Base-by-base conservation (phyloP, 2,113 vertebrate genomes). In the Hippoglossus stenolepis region DNA sequence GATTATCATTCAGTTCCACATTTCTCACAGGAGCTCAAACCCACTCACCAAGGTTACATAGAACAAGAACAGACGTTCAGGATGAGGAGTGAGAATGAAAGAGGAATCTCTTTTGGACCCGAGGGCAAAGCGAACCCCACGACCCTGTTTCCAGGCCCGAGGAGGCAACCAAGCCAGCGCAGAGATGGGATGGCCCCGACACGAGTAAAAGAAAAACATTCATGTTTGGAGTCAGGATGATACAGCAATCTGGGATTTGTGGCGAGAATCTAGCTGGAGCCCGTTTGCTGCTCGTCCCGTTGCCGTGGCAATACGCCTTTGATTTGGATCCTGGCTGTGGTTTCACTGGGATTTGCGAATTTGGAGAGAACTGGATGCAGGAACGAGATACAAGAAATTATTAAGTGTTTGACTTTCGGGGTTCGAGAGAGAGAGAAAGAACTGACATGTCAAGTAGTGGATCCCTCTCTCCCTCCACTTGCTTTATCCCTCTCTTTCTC, bases 281-380 rank as follows among this genome's bases (percentile, higher is more conserved):
- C 51, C 51, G 38, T 51, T 20, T 2, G 28, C 65, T 64, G 79
- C 86, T 91, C 60, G 67, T 84, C n/a, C 51, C 12, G 78, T 91
- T 82, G 80, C 85, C 57, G 17, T 51, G 80, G 89, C 66, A 83
- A 91, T 85, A 23, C 28, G 65, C 76, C 70, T 91, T 85, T 87
- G 79, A 85, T 78, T 85, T 13, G 20, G 68, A 78, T 87, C 79
- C 87, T 77, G 83, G 74, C 68, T 2, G 67, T 3, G 82, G 86
- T 88, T 90, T 91, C 53, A n/a, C 65, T 43, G 75, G 83, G 89
- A 90, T 91, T 91, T 91, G 90, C 77, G 83, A 82, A 78, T 82
- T 91, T 28, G 83, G 61, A 76, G 74, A 40, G 79, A 5, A 43
- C 79, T 85, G 86, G 61, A 79, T 57, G 80, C 66, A 73, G 82